Evolutionary conservation across 2,113 vertebrate genomes (phyloP).

Genomic region (Rallus limicola): DNA sequence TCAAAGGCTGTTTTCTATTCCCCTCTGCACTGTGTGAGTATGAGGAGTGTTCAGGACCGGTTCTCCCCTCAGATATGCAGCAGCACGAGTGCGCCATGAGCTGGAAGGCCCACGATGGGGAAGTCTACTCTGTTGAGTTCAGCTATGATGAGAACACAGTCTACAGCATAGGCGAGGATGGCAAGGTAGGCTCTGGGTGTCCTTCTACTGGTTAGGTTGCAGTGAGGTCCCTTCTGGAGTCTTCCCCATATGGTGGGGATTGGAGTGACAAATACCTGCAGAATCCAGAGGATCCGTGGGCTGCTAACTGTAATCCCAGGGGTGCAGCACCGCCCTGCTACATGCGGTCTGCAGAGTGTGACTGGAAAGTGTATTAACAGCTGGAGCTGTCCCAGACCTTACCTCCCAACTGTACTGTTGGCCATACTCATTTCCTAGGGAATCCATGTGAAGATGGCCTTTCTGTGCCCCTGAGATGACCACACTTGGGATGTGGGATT

Average conservation of each 20-base stretch:
- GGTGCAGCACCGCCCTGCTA: neutral
- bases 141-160: constrained; percentile 96
- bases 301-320: neutral
- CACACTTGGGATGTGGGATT: neutral
- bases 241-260: neutral
- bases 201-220: neutral
- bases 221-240: neutral
- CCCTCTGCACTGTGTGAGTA: neutral
- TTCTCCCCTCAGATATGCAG: constrained; percentile 88
- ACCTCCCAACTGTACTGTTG: neutral
- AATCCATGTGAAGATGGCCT: neutral
- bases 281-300: neutral
- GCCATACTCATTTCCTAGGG: neutral
- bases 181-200: constrained; percentile 81
- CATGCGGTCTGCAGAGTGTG: neutral
- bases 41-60: neutral
- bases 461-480: neutral
- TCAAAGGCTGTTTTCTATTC: neutral
- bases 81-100: constrained; percentile 95
- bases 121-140: constrained; percentile 97
- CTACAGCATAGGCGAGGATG: constrained; percentile 94
- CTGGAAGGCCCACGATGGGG: constrained; percentile 92
- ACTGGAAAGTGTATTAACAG: neutral
- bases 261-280: neutral
- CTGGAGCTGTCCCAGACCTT: neutral